Evolutionary conservation across 2,888 invertebrate species (phyloP).

Genomic region (Acanthacorydalis orientalis): DNA sequence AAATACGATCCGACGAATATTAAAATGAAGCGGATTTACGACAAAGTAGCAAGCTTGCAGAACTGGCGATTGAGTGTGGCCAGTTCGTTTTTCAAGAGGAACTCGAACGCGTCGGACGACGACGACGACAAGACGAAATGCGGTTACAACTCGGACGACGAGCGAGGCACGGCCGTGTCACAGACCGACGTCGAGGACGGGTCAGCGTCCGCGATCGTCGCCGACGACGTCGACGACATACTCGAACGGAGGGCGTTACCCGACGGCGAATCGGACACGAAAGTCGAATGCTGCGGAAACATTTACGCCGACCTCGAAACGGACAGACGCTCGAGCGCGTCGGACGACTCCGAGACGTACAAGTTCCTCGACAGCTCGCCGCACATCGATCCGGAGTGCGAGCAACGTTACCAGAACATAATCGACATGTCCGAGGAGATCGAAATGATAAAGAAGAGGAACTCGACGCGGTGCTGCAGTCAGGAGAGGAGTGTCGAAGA

Average conservation of each 20-base stretch:
- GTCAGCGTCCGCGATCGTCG: no score
- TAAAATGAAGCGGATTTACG: constrained; percentile 25
- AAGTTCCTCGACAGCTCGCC: constrained; percentile 1
- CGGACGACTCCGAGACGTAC: constrained; percentile 1
- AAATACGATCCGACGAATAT: neutral
- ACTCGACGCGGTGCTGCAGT: no score
- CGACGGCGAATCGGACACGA: neutral
- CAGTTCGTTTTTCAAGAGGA: constrained; percentile 8
- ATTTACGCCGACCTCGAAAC: neutral
- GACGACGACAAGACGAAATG: neutral
- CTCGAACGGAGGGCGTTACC: neutral
- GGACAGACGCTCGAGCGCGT: neutral
- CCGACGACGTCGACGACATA: neutral
- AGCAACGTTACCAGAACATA: constrained; percentile 5
- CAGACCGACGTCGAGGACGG: no score
- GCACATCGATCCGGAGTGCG: neutral
- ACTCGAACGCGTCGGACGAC: neutral
- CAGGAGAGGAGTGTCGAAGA: no score
- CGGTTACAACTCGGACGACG: no score
- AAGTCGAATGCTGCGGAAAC: neutral
- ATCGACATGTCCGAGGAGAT: constrained; percentile 5
- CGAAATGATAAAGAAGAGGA: neutral
- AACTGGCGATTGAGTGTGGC: constrained; percentile 26
- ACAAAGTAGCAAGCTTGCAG: constrained; percentile 21
- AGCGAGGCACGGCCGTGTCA: no score